Evolutionary conservation across 1,140 invertebrate species (phyloP).

Genomic region (Zophobas morio): DNA sequence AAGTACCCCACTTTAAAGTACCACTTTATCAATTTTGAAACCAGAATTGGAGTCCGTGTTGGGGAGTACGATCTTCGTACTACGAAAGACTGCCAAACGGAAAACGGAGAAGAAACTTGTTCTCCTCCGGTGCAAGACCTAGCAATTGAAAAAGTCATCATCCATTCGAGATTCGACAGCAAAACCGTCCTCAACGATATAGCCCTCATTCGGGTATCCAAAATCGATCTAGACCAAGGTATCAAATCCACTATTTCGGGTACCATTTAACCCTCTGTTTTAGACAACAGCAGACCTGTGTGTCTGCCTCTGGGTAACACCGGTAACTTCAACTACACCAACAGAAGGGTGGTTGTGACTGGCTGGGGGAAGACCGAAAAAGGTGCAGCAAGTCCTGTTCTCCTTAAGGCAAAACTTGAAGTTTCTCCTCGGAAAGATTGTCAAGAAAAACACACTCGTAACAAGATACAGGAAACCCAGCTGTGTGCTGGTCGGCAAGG

Average conservation of each 20-base stretch:
- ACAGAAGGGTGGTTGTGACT: constrained; percentile 66
- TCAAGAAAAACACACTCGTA: too few species aligned
- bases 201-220: constrained; percentile 72
- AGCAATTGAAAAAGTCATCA: constrained; percentile 70
- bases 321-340: constrained; percentile 58
- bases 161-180: constrained; percentile 72
- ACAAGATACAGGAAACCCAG: constrained; percentile 67
- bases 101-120: constrained; percentile 66
- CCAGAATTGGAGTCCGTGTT: constrained; percentile 71
- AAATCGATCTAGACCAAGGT: constrained; percentile 50
- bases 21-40: constrained; percentile 42
- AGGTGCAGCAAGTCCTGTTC: constrained; percentile 63
- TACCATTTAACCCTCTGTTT: constrained; percentile 44
- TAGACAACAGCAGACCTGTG: constrained; percentile 69
- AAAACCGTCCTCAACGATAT: constrained; percentile 73
- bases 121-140: constrained; percentile 74
- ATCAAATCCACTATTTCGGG: not conserved
- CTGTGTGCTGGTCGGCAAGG: constrained; percentile 74
- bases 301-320: constrained; percentile 70
- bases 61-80: constrained; percentile 76
- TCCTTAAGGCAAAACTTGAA: constrained; percentile 62
- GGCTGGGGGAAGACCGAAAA: constrained; percentile 73
- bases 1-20: constrained; percentile 52
- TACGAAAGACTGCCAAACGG: constrained; percentile 73
- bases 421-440: too few species aligned